Conservation (phyloP, 2,113 vertebrate genomes). For the Natator depressus region DNA sequence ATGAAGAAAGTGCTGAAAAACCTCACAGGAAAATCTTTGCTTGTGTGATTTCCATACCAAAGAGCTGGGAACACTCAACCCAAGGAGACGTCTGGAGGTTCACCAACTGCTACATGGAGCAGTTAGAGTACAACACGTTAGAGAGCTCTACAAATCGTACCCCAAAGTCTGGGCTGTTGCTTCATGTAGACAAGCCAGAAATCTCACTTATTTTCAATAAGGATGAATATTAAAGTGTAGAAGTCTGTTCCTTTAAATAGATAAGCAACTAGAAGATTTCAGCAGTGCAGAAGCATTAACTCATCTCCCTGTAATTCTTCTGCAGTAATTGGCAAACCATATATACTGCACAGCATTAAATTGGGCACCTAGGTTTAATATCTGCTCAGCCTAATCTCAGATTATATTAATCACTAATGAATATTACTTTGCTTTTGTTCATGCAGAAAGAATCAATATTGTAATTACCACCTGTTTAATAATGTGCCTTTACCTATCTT, state of each 20-base stretch:
- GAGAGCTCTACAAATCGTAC: not conserved
- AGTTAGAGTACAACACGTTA: not conserved
- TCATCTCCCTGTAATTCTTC: conserved; percentile 43
- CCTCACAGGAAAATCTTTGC: not conserved
- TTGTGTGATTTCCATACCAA: not conserved
- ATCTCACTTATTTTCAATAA: not conserved
- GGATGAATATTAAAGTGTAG: conserved; percentile 6
- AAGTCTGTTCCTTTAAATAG: not conserved
- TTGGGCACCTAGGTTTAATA: conserved; percentile 58
- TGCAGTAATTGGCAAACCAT: conserved; percentile 64
- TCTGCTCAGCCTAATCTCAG: conserved; percentile 65
- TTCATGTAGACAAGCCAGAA: not conserved
- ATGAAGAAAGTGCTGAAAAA: accelerated
- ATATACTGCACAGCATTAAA: conserved; percentile 17
- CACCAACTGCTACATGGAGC: not conserved
- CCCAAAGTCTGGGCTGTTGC: not conserved
- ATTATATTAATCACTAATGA: conserved; percentile 78
- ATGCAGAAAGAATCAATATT: conserved; percentile 74
- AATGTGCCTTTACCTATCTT: conserved; percentile 75
- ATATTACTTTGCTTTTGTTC: conserved; percentile 65
- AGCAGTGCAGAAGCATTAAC: conserved; percentile 47
- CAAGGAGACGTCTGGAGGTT: not conserved
- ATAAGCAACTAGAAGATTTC: not conserved
- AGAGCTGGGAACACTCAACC: not conserved
- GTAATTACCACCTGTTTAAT: conserved; percentile 80